These are phyloP conservation scores for Corvus cornix DNA, from an alignment of 2,113 vertebrate genomes.

Conservation along the genomic window DNA sequence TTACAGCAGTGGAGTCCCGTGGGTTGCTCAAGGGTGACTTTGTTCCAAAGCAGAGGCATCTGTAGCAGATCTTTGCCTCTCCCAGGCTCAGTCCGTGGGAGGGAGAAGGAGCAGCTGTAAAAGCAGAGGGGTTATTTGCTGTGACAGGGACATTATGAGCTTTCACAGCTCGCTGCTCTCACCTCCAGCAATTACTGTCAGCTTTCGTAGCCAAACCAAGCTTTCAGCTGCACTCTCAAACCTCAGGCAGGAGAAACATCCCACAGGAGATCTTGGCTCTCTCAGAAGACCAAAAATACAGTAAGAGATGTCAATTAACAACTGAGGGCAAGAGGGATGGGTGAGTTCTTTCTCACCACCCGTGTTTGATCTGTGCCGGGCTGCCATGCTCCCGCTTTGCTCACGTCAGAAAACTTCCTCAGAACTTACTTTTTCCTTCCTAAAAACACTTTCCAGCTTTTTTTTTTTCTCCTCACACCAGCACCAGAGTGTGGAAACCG, in stretches of 20 bases:
- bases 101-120: background rate
- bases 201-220: background rate
- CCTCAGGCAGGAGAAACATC: background rate
- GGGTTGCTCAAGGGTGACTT: background rate
- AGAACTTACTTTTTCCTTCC: background rate
- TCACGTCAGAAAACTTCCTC: background rate
- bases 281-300: background rate
- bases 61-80: background rate
- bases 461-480: background rate
- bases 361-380: background rate
- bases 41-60: background rate
- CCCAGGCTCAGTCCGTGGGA: background rate
- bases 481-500: background rate
- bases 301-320: background rate
- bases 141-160: background rate
- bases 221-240: background rate
- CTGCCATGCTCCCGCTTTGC: background rate
- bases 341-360: fast-evolving
- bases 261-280: fast-evolving
- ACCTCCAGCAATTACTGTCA: background rate
- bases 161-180: background rate
- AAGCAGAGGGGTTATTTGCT: background rate
- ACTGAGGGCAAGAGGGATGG: background rate
- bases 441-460: background rate
- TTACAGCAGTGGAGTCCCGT: background rate